These are phyloP conservation scores for Conus ventricosus DNA, from an alignment of 1,140 invertebrate species.

Conservation along the genomic window DNA sequence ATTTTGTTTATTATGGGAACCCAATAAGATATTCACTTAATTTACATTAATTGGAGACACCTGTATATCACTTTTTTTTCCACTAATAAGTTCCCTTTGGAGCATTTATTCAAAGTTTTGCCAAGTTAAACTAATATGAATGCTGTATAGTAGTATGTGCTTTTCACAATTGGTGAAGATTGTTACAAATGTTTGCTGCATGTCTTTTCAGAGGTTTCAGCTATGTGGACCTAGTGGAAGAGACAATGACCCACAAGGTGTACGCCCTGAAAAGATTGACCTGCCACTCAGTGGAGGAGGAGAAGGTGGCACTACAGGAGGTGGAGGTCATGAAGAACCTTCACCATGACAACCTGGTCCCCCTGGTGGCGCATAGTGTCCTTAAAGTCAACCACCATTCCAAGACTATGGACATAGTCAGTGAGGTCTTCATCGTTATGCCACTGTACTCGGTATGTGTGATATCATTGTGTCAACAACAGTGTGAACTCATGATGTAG, in stretches of 20 bases:
- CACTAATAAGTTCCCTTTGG: no score
- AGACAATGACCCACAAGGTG: conserved; percentile 81
- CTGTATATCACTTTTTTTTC: no score
- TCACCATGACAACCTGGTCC: conserved; percentile 86
- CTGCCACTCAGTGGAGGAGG: conserved; percentile 87
- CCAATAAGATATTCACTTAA: no score
- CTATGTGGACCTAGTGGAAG: conserved; percentile 86
- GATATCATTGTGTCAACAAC: not conserved
- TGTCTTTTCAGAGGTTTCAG: conserved; percentile 84
- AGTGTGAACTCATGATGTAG: not conserved
- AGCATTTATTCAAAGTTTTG: no score
- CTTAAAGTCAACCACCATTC: conserved; percentile 57
- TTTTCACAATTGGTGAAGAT: no score
- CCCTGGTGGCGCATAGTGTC: conserved; percentile 83
- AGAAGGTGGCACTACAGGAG: conserved; percentile 84
- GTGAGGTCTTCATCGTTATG: conserved; percentile 85
- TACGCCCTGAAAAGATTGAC: conserved; percentile 89
- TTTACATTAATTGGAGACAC: no score
- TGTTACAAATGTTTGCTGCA: no score
- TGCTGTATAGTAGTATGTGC: no score
- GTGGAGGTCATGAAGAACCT: conserved; percentile 84
- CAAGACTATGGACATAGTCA: conserved; percentile 70
- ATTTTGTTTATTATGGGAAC: no score
- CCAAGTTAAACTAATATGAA: no score
- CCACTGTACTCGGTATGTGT: conserved; percentile 84